A percentile compares a stretch with the other conserved stretches of the same genome.
These are phyloP conservation scores for Heteractis magnifica DNA, from an alignment of 92 coral and sea anemone genomes.

Conservation along the genomic window DNA sequence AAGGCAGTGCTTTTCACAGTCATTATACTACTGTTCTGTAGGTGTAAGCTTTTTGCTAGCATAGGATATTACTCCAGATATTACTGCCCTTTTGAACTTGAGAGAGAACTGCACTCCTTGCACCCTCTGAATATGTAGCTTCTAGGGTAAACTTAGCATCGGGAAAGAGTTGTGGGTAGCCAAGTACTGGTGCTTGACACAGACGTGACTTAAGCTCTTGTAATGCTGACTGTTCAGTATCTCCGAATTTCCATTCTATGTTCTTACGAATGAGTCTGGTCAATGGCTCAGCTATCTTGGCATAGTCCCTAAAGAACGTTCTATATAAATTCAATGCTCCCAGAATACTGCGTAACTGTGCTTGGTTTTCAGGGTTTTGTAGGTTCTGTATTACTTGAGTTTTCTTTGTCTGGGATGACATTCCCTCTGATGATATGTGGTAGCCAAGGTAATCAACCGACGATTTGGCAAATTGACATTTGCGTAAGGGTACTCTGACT, in stretches of 20 bases:
- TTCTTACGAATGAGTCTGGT: slow-evolving; percentile 18
- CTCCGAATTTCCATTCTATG: slow-evolving; percentile 14
- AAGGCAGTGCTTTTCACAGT: slow-evolving; percentile 18
- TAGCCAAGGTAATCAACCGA: slow-evolving; percentile 7
- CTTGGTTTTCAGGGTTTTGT: slow-evolving; percentile 9
- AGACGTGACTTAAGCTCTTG: slow-evolving; percentile 11
- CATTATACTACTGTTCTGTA: slow-evolving; percentile 12
- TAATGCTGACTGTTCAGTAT: not conserved
- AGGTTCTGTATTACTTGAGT: slow-evolving; percentile 7
- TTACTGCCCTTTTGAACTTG: not conserved
- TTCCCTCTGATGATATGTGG: slow-evolving; percentile 23
- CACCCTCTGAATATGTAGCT: not conserved
- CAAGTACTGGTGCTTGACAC: slow-evolving; percentile 30
- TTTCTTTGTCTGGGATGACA: slow-evolving; percentile 30
- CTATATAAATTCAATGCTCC: slow-evolving; percentile 19
- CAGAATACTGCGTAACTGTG: slow-evolving; percentile 11
- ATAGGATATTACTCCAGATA: slow-evolving; percentile 1
- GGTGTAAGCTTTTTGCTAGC: slow-evolving; percentile 19
- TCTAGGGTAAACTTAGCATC: slow-evolving; percentile 23
- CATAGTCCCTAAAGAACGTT: slow-evolving; percentile 20
- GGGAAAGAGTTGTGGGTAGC: slow-evolving; percentile 4
- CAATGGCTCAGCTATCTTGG: slow-evolving; percentile 24
- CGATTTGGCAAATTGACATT: slow-evolving; percentile 18
- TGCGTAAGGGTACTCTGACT: not conserved
- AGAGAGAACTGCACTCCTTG: slow-evolving; percentile 25